Evolutionary conservation across 2,797 vertebrate genomes (phyloP).

Genomic region (Dicrostonyx torquatus): DNA sequence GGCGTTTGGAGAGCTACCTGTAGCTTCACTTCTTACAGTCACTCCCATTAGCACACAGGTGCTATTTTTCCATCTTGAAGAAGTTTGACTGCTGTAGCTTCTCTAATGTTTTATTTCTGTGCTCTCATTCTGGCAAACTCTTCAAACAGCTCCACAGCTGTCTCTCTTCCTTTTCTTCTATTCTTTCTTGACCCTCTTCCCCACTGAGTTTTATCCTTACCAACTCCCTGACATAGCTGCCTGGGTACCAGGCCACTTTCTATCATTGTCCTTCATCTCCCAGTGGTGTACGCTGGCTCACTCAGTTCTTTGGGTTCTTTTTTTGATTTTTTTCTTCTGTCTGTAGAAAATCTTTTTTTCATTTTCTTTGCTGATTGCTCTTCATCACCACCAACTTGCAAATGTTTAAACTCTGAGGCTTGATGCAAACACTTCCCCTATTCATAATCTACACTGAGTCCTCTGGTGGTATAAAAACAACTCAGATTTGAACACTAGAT

Average conservation of each 20-base stretch:
- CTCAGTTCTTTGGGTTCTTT: background rate
- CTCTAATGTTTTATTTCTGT: background rate
- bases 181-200: background rate
- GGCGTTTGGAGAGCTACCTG: too few relatives aligned
- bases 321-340: background rate
- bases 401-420: background rate
- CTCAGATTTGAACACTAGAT: background rate
- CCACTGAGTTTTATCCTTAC: background rate
- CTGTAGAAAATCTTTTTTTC: background rate
- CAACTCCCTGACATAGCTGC: background rate
- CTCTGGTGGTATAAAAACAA: background rate
- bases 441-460: background rate
- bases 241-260: background rate
- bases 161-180: background rate
- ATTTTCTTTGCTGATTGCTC: background rate
- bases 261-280: background rate
- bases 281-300: fast-evolving
- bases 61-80: background rate
- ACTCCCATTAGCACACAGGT: background rate
- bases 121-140: background rate
- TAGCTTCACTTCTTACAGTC: background rate
- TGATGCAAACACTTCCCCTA: background rate
- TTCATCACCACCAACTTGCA: background rate
- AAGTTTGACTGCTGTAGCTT: background rate
- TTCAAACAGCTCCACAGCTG: background rate